Base-by-base conservation (phyloP, 92 coral and sea anemone species). In the Montipora capitata region DNA sequence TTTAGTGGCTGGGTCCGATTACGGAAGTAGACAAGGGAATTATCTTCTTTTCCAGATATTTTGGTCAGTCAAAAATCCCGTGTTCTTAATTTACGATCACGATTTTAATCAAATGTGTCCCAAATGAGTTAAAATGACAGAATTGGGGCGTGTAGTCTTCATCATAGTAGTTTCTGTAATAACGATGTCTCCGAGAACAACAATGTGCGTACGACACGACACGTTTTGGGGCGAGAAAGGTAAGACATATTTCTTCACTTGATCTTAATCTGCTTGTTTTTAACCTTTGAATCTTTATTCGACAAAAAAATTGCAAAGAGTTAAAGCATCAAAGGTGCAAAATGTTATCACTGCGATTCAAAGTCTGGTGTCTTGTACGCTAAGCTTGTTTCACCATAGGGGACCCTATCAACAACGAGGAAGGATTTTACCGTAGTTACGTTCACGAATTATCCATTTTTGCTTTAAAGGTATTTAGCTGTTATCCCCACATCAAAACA, bases 191-290 rank as follows among this genome's bases (percentile, higher is more conserved):
- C 59, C 1, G 2, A 7, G 40, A 39, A 72, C 87, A 43, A 40
- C 87, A 43, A 40, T 20, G 42, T 44, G 70, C 16, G 40, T 82
- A 18, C 68, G 80, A 78, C 95, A 87, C 80, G 92, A 92, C n/a
- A 94, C 98, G 0, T 92, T 92, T 77, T 94, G 98, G 98, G 98
- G 98, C 27, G 98, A 94, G 59, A 94, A 94, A 92, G 98, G 98
- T 94, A 74, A 57, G 59, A 43, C 35, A 27, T 27, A 43, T 10
- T 72, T 16, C 38, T n/a, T 72, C 12, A n/a, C 4, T 15, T 45
- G 1, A 15, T 65, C 5, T 68, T 4, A 40, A 56, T 74, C 35
- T 27, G 35, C 35, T 5, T 45, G 41, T 59, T 56, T 20, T 49
- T 3, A 10, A 3, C 11, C 10, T 45, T 48, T 49, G 11, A 27